phyloP scores from a whole-genome alignment of 2,113 vertebrate genomes.

The Proterorhinus semilunaris region DNA sequence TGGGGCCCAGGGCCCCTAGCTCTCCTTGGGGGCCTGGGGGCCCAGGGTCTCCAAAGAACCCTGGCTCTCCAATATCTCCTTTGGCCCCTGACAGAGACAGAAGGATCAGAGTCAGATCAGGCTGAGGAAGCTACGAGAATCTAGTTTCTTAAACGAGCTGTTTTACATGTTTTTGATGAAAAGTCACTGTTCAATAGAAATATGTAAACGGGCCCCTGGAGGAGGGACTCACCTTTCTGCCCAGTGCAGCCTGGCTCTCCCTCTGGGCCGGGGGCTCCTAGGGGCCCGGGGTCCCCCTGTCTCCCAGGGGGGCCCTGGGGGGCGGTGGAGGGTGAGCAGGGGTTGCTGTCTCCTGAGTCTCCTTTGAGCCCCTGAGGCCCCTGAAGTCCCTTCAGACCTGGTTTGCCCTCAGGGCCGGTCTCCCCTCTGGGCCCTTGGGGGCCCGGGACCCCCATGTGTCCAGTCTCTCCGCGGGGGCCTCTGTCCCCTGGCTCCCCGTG shows the following conservation, averaged over 20 bases:
- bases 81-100: not conserved
- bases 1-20: constrained; percentile 24
- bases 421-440: not conserved
- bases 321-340: not conserved
- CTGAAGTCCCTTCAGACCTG: not conserved
- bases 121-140: too few species aligned
- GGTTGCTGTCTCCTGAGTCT: not conserved
- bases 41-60: constrained; percentile 11
- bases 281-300: not conserved
- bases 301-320: not conserved
- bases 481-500: not conserved
- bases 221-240: constrained; percentile 25
- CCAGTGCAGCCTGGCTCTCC: constrained; percentile 53
- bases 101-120: too few species aligned
- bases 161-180: too few species aligned
- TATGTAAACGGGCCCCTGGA: not conserved
- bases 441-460: not conserved
- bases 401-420: not conserved
- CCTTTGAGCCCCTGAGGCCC: not conserved
- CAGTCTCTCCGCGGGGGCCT: not conserved
- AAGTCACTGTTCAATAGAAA: too few species aligned
- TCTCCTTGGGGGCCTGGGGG: constrained; percentile 38
- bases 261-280: not conserved
- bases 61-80: not conserved
- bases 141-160: too few species aligned